Percentiles rank a stretch among this genome's conserved stretches.
These are phyloP conservation scores for Leucophenga varia DNA, from an alignment of 1,140 invertebrate genomes.

Conservation along the genomic window DNA sequence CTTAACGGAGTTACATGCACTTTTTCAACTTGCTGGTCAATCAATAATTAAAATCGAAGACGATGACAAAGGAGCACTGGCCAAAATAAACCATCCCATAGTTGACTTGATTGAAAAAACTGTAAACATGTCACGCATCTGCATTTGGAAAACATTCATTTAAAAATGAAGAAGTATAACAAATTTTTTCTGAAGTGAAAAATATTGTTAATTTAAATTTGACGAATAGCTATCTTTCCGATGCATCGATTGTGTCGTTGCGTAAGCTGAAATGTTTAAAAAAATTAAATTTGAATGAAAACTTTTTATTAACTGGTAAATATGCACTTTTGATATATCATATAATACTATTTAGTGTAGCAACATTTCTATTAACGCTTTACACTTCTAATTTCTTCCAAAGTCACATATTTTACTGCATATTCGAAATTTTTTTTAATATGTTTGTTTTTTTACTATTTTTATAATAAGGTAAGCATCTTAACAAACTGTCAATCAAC, in stretches of 20 bases:
- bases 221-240: background rate
- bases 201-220: constrained; percentile 1
- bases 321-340: background rate
- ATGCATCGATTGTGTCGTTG: background rate
- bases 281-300: background rate
- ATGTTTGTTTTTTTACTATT: no score
- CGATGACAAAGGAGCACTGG: no score
- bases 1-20: constrained; percentile 35
- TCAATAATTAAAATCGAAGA: constrained; percentile 11
- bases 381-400: no score
- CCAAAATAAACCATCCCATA: no score
- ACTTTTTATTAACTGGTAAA: constrained; percentile 2
- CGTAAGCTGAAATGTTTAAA: background rate
- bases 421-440: no score
- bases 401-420: no score
- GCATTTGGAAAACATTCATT: background rate
- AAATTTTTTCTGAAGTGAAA: constrained; percentile 16
- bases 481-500: no score
- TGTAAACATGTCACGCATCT: constrained; percentile 25
- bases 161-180: constrained; percentile 3
- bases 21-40: constrained; percentile 27
- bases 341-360: no score
- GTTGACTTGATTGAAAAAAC: constrained; percentile 21
- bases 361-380: no score
- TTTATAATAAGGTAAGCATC: no score